Base-by-base conservation (phyloP, 2,888 invertebrate species). In the Adelphocoris suturalis region DNA sequence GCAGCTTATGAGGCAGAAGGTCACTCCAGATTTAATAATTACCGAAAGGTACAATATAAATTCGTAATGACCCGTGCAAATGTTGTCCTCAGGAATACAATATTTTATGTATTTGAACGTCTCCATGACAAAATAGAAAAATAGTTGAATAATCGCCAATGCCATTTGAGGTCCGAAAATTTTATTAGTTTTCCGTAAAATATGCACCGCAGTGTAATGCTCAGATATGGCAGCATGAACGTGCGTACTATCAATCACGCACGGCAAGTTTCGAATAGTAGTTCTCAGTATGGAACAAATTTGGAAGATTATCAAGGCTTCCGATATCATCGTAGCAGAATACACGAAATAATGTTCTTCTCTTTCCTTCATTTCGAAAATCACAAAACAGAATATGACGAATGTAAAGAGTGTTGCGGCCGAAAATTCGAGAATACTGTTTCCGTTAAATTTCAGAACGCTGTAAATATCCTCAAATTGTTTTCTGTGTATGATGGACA, bases 131-230 rank as follows among this genome's bases (percentile, higher is more conserved):
- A 68, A 68, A 19, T 68, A 68, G 27, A 68, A 68, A 68, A 68
- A 68, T 7, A 68, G 13, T 23, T 68, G 68, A 27, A 68, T 23
- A 23, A 68, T 68, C 12, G 27, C 13, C 9, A 68, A 23, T 2
- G 68, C 0, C 68, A 68, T 68, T 27, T 68, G 68, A 0, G 68
- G 68, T 11, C 68, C 68, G 19, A 68, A 68, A 68, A 68, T 19
- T 68, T 27, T 23, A 23, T 68, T 68, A 23, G 68, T 68, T 68
- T 68, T 68, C 5, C 68, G 68, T 13, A 68, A 68, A 68, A 68
- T 68, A 12, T 68, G 68, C 13, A 68, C 9, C 9, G 68, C 68
- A 12, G 68, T 68, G 19, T 0, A 68, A 23, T 68, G 68, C 13
- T 68, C 68, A 23, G 68, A 19, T 11, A 68, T 27, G 2, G 68